These are phyloP conservation scores for Stercorarius parasiticus DNA, from an alignment of 2,113 vertebrate genomes.

Conservation along the genomic window DNA sequence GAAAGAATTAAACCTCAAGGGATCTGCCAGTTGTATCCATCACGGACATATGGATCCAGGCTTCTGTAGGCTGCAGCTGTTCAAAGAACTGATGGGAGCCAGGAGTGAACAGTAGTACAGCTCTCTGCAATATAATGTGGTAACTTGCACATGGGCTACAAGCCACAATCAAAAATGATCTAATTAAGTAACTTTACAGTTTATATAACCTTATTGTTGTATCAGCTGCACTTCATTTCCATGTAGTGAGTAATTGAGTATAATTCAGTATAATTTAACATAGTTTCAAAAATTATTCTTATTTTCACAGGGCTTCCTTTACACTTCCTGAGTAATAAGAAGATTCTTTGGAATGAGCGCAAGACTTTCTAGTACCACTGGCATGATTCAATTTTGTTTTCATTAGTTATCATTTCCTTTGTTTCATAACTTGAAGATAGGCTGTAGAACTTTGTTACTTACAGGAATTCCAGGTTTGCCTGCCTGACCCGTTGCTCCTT, in stretches of 20 bases:
- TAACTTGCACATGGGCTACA: background rate
- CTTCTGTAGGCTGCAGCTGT: background rate
- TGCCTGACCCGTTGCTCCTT: conserved; percentile 81
- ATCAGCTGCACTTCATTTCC: background rate
- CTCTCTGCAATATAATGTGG: background rate
- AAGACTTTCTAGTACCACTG: background rate
- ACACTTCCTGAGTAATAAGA: background rate
- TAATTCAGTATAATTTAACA: background rate
- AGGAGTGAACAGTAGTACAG: background rate
- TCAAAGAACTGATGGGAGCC: background rate
- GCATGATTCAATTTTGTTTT: background rate
- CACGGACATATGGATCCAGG: background rate
- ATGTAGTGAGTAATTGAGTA: background rate
- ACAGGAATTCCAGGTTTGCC: conserved; percentile 86
- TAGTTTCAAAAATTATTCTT: background rate
- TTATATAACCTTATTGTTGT: background rate
- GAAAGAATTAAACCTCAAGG: background rate
- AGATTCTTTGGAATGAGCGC: background rate
- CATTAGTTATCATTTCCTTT: background rate
- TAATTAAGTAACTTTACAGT: background rate
- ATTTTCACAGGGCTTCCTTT: background rate
- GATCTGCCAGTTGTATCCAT: background rate
- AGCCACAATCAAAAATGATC: background rate
- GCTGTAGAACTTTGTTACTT: conserved; percentile 68
- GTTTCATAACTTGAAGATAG: conserved; percentile 16